Evolutionary conservation across 2,888 invertebrate species (phyloP), one percentile per base, ranked within the genome.

Genomic region (Scaptomyza flava): DNA sequence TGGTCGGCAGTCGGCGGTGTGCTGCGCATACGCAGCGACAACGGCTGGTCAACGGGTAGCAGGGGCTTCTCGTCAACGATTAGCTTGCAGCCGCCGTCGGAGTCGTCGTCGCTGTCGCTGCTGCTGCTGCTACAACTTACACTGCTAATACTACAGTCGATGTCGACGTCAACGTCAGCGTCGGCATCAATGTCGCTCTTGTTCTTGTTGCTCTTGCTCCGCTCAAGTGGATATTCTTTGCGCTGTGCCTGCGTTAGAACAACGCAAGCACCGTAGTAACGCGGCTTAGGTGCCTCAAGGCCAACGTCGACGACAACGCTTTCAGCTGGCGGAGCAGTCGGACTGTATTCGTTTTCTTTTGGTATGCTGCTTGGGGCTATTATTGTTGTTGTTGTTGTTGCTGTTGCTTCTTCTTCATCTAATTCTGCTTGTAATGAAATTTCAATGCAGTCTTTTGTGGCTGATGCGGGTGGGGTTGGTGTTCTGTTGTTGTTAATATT

Each of bases 211-310:
- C n/a, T 53, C 62, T 14, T 64, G 31, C 7, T 59, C 42, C 78
- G 62, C 51, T 90, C 90, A 9, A 86, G 75, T 33, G 94, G 94
- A 91, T 96, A 96, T 87, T 95, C 96, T 92, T 96, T 96, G 73
- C 96, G 94, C 92, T 96, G 96, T 20, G 96, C 96, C 87, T 95
- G 94, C 48, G 96, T 96, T n/a, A 96, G 93, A 3, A 96, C 95
- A 90, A 96, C 95, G 47, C 95, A 96, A n/a, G 96, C 96, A 82
- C 96, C 95, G 30, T 96, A 96, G 81, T 96, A 96, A 45, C 94
- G 92, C 1, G 94, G 94, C 36, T 94, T 93, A 27, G 89, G 80
- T 17, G 77, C 68, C 51, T 87, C 82, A 34, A 79, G 70, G 48
- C 86, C 82, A 43, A 83, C 87, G 62, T 81, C 87, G n/a, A 86